phyloP scores from a whole-genome alignment of 2,888 invertebrate species.

The Clanis bilineata region DNA sequence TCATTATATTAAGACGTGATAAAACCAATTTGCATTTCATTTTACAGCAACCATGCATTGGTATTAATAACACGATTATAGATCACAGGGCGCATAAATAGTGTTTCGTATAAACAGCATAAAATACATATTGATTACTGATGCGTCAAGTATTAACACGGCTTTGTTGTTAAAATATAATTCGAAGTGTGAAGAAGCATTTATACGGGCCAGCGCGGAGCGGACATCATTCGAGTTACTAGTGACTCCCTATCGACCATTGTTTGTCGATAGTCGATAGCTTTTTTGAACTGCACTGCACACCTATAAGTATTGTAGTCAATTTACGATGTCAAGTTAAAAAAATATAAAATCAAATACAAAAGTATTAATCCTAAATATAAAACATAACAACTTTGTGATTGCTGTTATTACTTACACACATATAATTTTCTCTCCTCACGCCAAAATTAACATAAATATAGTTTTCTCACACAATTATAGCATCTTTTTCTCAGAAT shows the following conservation, averaged over 20 bases:
- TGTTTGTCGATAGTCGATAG: too few relatives aligned
- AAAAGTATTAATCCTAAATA: background rate
- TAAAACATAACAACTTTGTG: background rate
- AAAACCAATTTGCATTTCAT: constrained; percentile 44
- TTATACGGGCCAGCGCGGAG: too few relatives aligned
- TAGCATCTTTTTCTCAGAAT: background rate
- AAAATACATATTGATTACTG: background rate
- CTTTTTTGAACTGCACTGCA: too few relatives aligned
- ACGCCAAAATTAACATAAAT: constrained; percentile 26
- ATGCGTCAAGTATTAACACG: background rate
- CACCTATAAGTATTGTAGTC: too few relatives aligned
- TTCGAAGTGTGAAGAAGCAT: too few relatives aligned
- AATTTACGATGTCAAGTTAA: too few relatives aligned
- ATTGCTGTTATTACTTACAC: background rate
- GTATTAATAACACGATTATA: constrained; percentile 48
- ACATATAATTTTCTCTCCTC: constrained; percentile 18
- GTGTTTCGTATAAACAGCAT: constrained; percentile 39
- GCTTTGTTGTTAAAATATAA: too few relatives aligned
- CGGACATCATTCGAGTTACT: too few relatives aligned
- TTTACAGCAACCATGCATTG: constrained; percentile 41
- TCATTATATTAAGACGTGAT: constrained; percentile 38
- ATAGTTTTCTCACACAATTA: background rate
- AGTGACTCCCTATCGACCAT: too few relatives aligned
- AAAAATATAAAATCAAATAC: too few relatives aligned
- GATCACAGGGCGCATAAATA: constrained; percentile 42